Conservation (phyloP, 2,888 invertebrate genomes). For the Caenorhabditis virilis region DNA sequence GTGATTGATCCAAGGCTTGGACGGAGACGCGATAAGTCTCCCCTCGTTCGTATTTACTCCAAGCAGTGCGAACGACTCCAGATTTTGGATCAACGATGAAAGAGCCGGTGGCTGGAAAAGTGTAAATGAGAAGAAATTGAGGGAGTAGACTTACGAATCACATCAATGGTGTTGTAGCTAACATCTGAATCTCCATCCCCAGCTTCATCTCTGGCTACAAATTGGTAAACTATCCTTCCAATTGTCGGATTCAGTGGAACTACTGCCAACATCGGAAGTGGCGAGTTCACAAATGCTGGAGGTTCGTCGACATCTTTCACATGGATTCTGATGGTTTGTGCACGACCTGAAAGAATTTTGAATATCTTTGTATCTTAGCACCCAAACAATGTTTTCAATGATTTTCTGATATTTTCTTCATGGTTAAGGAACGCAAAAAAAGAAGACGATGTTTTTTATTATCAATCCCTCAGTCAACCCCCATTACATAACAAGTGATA, state of each 20-base stretch:
- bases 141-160: slow-evolving; percentile 56
- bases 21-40: slow-evolving; percentile 51
- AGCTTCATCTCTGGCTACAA: slow-evolving; percentile 93
- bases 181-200: slow-evolving; percentile 74
- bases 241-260: slow-evolving; percentile 58
- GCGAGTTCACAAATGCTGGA: slow-evolving; percentile 94
- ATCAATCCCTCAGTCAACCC: too few relatives aligned
- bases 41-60: slow-evolving; percentile 50
- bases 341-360: slow-evolving; percentile 45
- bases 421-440: too few relatives aligned
- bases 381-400: too few relatives aligned
- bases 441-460: neutral
- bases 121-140: slow-evolving; percentile 1
- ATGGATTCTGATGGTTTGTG: slow-evolving; percentile 40
- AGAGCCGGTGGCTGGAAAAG: slow-evolving; percentile 54
- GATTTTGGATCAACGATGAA: slow-evolving; percentile 59
- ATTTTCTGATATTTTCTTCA: neutral
- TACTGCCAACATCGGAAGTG: slow-evolving; percentile 84
- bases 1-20: slow-evolving; percentile 58
- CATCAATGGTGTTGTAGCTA: slow-evolving; percentile 60
- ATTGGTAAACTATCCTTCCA: slow-evolving; percentile 67
- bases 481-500: too few relatives aligned
- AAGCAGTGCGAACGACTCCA: slow-evolving; percentile 60
- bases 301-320: slow-evolving; percentile 78
- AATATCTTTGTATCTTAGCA: too few relatives aligned